Evolutionary conservation across 2,888 invertebrate species (phyloP).

Genomic region (Thereva nobilitata): DNA sequence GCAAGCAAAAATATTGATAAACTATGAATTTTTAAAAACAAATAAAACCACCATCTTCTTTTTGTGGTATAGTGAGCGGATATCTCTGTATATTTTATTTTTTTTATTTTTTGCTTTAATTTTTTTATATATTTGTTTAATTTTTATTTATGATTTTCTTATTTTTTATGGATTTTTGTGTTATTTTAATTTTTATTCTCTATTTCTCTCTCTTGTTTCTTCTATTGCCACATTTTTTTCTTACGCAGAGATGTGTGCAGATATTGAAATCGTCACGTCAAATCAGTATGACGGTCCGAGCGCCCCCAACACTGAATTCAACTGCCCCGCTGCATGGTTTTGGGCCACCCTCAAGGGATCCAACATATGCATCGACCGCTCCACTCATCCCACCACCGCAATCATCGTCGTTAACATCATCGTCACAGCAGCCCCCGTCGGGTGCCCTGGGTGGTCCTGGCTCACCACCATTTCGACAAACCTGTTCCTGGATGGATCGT

Average conservation of each 20-base stretch:
- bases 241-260: slow-evolving; percentile 65
- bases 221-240: slow-evolving; percentile 60
- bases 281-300: slow-evolving; percentile 85
- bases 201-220: slow-evolving; percentile 57
- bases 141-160: slow-evolving; percentile 46
- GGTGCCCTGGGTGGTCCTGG: slow-evolving; percentile 57
- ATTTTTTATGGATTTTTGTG: slow-evolving; percentile 41
- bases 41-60: not conserved
- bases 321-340: slow-evolving; percentile 67
- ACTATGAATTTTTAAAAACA: too few relatives aligned
- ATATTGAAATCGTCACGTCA: slow-evolving; percentile 88
- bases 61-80: not conserved
- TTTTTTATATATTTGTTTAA: slow-evolving; percentile 29
- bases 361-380: slow-evolving; percentile 55
- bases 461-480: slow-evolving; percentile 66
- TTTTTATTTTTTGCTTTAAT: not conserved
- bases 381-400: slow-evolving; percentile 51
- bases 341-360: slow-evolving; percentile 58
- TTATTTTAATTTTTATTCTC: slow-evolving; percentile 48
- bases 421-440: slow-evolving; percentile 47
- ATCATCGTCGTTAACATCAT: slow-evolving; percentile 44
- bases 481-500: slow-evolving; percentile 94
- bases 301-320: slow-evolving; percentile 67
- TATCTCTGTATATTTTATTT: not conserved
- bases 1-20: slow-evolving; percentile 2